A percentile compares a stretch with the other conserved stretches of the same genome.
Evolutionary conservation across 2,888 invertebrate genomes (phyloP).

Genomic region (Anthoptus insignis): DNA sequence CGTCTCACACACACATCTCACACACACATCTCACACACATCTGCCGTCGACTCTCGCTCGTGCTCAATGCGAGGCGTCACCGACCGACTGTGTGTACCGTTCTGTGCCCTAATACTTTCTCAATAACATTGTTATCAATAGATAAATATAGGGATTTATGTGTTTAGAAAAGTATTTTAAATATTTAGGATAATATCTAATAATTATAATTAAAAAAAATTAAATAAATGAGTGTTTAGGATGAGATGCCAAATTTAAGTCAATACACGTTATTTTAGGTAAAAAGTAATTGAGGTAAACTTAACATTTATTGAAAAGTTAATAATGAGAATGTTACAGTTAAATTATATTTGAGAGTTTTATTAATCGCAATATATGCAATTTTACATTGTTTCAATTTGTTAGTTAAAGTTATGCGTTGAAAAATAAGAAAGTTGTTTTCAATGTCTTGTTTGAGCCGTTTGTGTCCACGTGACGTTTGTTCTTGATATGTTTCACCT

Average conservation of each 20-base stretch:
- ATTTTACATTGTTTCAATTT: slow-evolving; percentile 86
- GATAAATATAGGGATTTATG: slow-evolving; percentile 85
- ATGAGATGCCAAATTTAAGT: slow-evolving; percentile 90
- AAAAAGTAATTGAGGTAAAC: slow-evolving; percentile 85
- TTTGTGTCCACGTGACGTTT: slow-evolving; percentile 46
- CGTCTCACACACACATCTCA: no score
- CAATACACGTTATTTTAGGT: slow-evolving; percentile 89
- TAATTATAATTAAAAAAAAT: slow-evolving; percentile 72
- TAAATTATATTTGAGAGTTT: slow-evolving; percentile 87
- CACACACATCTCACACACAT: no score
- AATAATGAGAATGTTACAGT: slow-evolving; percentile 85
- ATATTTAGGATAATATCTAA: slow-evolving; percentile 83
- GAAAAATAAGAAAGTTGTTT: slow-evolving; percentile 75
- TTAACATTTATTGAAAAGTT: slow-evolving; percentile 85
- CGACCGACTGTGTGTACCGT: slow-evolving; percentile 74
- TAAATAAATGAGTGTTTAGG: slow-evolving; percentile 85
- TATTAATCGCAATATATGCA: slow-evolving; percentile 85
- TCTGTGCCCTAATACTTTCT: slow-evolving; percentile 82
- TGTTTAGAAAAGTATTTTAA: slow-evolving; percentile 87
- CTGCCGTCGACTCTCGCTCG: slow-evolving; percentile 55
- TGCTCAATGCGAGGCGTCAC: slow-evolving; percentile 63
- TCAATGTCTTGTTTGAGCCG: slow-evolving; percentile 54
- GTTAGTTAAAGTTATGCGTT: slow-evolving; percentile 87
- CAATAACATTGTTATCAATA: slow-evolving; percentile 83
- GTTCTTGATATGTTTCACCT: slow-evolving; percentile 56